These are phyloP conservation scores for Hesperophylax magnus DNA, from an alignment of 1,140 invertebrate genomes.

Conservation along the genomic window DNA sequence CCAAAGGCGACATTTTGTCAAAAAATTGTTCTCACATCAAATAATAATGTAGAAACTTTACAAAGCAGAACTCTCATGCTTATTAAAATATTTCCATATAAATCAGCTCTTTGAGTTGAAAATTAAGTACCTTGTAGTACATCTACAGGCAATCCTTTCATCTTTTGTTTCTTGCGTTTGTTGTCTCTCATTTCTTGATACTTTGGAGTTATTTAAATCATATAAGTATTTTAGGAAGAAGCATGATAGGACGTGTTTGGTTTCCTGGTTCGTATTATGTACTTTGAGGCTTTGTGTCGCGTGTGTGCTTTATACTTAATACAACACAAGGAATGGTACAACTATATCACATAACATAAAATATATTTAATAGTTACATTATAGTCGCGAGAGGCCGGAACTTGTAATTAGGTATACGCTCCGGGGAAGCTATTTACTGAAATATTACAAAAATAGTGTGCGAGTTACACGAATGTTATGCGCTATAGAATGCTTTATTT, in stretches of 20 bases:
- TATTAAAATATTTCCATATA: conserved; percentile 4
- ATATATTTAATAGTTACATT: too few relatives aligned
- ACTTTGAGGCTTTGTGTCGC: neutral
- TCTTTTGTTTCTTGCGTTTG: neutral
- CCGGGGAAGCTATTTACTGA: too few relatives aligned
- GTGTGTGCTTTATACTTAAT: neutral
- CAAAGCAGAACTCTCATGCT: neutral
- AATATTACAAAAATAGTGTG: too few relatives aligned
- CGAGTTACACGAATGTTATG: too few relatives aligned
- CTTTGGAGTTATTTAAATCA: conserved; percentile 14
- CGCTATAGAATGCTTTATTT: too few relatives aligned
- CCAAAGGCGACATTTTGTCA: too few relatives aligned
- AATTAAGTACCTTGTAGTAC: neutral
- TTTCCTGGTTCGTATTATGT: neutral
- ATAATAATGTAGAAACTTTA: neutral
- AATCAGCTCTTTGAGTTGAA: neutral
- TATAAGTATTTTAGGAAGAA: neutral
- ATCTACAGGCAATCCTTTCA: conserved; percentile 4
- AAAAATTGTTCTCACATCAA: too few relatives aligned
- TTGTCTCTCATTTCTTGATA: neutral
- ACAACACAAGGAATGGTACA: neutral
- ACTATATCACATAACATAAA: neutral
- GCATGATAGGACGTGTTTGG: neutral
- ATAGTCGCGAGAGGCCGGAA: too few relatives aligned
- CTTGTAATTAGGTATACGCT: too few relatives aligned